Conservation (phyloP, 2,113 vertebrate species). For the Eclectus roratus region DNA sequence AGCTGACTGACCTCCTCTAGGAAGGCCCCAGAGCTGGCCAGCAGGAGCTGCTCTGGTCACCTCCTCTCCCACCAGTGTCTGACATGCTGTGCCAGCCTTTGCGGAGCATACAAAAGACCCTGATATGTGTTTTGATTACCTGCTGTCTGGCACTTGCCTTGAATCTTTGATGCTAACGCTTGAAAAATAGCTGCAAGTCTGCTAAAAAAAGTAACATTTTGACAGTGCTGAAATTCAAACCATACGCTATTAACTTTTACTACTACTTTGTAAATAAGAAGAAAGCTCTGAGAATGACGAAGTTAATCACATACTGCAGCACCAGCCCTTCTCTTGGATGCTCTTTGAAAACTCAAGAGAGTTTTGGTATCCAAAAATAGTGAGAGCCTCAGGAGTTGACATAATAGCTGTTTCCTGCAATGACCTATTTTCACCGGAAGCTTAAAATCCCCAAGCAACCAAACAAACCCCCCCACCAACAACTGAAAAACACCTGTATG, state of each 20-base stretch:
- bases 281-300: background rate
- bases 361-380: background rate
- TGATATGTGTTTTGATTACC: background rate
- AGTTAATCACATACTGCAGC: background rate
- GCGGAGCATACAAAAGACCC: background rate
- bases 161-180: background rate
- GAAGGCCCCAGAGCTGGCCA: background rate
- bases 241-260: background rate
- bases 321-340: background rate
- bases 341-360: background rate
- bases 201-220: background rate
- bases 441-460: background rate
- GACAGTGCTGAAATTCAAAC: slow-evolving; percentile 12
- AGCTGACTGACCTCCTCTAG: background rate
- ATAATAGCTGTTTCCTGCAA: background rate
- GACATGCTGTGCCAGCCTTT: background rate
- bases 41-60: background rate
- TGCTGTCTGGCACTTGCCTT: background rate
- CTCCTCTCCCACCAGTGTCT: background rate
- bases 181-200: background rate
- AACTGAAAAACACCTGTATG: background rate
- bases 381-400: background rate
- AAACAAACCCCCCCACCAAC: background rate
- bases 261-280: background rate
- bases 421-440: background rate